A percentile compares a stretch with the other conserved stretches of the same genome.
Evolutionary conservation across 1,140 invertebrate species (phyloP).

Genomic region (Triops cancriformis): DNA sequence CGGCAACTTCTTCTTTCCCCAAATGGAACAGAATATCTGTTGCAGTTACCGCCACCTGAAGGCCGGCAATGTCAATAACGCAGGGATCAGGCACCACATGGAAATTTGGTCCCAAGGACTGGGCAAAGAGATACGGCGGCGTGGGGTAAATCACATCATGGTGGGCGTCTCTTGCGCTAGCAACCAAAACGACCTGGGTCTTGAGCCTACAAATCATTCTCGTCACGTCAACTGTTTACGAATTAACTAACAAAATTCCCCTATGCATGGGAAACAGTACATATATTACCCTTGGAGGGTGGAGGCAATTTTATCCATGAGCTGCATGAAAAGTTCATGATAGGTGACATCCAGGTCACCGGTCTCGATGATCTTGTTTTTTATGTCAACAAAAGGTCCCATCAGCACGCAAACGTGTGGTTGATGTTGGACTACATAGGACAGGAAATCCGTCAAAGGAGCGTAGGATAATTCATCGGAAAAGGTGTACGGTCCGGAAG

Average conservation of each 20-base stretch:
- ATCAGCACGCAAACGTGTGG: conserved; percentile 72
- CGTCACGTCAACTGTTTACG: background rate
- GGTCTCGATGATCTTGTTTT: conserved; percentile 47
- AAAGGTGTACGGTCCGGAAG: conserved; percentile 71
- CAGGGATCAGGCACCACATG: conserved; percentile 63
- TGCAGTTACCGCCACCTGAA: conserved; percentile 67
- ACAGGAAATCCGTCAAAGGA: conserved; percentile 66
- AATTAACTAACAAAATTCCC: background rate
- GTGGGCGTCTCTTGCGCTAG: conserved; percentile 66
- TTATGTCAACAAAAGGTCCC: conserved; percentile 72
- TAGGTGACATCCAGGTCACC: conserved; percentile 51
- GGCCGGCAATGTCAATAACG: conserved; percentile 62
- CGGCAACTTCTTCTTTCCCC: conserved; percentile 61
- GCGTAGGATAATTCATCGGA: conserved; percentile 66
- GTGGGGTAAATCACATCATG: conserved; percentile 72
- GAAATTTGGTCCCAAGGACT: conserved; percentile 24
- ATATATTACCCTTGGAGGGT: background rate
- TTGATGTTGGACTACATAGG: conserved; percentile 54
- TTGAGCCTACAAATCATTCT: conserved; percentile 46
- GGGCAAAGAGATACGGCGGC: conserved; percentile 48
- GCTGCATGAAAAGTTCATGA: conserved; percentile 58
- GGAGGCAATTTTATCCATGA: conserved; percentile 52
- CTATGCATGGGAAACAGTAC: background rate
- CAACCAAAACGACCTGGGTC: conserved; percentile 61
- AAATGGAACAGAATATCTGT: conserved; percentile 73